These are phyloP conservation scores for Pogona vitticeps DNA, from an alignment of 2,113 vertebrate species.

Conservation along the genomic window DNA sequence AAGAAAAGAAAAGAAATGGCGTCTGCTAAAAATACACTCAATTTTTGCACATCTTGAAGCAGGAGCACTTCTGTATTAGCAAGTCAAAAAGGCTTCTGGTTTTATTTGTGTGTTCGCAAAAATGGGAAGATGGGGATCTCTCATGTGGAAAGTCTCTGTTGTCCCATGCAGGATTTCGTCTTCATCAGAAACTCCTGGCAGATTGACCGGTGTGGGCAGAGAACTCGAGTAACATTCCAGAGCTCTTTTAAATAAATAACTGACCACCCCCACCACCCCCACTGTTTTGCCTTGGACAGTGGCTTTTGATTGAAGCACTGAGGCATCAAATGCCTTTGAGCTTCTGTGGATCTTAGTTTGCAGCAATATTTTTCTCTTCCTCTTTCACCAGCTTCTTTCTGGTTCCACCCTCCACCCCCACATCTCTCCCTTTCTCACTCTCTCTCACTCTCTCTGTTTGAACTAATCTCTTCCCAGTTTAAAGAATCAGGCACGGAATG, in stretches of 20 bases:
- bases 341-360: slow-evolving; percentile 60
- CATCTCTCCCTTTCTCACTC: slow-evolving; percentile 35
- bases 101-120: neutral
- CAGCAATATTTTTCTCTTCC: slow-evolving; percentile 53
- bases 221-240: slow-evolving; percentile 41
- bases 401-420: no score
- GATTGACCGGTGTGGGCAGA: slow-evolving; percentile 54
- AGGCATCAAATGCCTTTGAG: slow-evolving; percentile 56
- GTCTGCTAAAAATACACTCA: neutral
- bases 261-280: no score
- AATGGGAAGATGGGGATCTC: neutral
- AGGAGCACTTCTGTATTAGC: neutral
- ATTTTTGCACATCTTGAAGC: no score
- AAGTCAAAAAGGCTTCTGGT: neutral
- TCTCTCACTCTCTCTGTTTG: slow-evolving; percentile 41
- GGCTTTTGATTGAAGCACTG: slow-evolving; percentile 50
- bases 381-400: slow-evolving; percentile 51
- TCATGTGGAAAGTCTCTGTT: neutral
- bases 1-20: no score
- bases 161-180: neutral
- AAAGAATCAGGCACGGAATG: slow-evolving; percentile 20
- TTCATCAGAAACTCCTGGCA: slow-evolving; percentile 28
- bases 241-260: slow-evolving; percentile 67
- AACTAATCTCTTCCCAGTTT: slow-evolving; percentile 37
- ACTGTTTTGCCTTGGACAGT: slow-evolving; percentile 45